Evolutionary conservation across 2,797 vertebrate genomes (phyloP), one percentile per base, ranked within the genome.

Genomic region (Acropternis orthonyx): DNA sequence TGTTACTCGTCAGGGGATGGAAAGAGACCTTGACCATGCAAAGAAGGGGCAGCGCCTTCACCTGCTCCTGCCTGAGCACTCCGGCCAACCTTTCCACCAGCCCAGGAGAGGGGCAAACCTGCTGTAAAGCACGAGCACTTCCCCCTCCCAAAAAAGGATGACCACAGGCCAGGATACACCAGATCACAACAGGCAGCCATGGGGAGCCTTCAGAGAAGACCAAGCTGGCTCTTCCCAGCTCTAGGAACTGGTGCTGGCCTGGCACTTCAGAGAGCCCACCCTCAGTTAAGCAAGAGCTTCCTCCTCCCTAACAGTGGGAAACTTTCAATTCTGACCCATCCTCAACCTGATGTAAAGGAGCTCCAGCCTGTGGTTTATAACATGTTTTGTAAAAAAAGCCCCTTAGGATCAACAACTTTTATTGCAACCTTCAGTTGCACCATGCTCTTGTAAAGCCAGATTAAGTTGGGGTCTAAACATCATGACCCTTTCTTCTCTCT

Each of bases 371-470:
- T 20, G 58, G 80, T 76, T 95, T 78, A 48, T 41, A 92, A 82
- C 10, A 8, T n/a, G 14, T 39, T 78, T 79, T 93, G 85, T 51
- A 0, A 34, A 89, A 89, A 93, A 91, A 62, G 88, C 18, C 44
- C 26, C 58, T 21, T 48, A 94, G 76, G 79, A 92, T 76, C 80
- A 86, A 84, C 88, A 89, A 78, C n/a, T 85, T 91, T 68, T 92
- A 86, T 68, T 90, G 74, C 58, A 92, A 88, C 58, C 83, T 95
- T 76, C 63, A 86, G 79, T 77, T 92, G 55, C 34, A 54, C 36
- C 7, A 5, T 3, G 19, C 77, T 79, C 79, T 89, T 95, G 85
- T 71, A 96, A 96, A 93, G 37, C 28, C 55, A 88, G 78, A 85
- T 89, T 67, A 84, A 84, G 82, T 72, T 77, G 12, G 24, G n/a